Base-by-base conservation (phyloP, 2,888 invertebrate genomes). In the Hanleya hanleyi region DNA sequence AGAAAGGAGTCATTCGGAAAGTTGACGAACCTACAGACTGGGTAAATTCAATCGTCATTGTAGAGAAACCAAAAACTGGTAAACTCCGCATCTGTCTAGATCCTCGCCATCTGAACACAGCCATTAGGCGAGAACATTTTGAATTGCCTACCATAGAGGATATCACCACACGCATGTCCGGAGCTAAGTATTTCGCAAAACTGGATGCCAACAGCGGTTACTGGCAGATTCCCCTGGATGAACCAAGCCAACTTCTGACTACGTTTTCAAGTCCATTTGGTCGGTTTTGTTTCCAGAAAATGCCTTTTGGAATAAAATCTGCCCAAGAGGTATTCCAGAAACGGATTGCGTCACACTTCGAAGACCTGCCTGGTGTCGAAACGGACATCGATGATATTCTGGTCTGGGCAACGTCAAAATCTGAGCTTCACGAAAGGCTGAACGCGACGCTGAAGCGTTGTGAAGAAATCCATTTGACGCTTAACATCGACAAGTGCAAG, bases 221-320 rank as follows among this genome's bases (percentile, higher is more conserved):
- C 29, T 47, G 49, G 49, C 67, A 67, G 33, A 47, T 67, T 9
- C 22, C 1, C 2, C 41, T 69, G 36, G 57, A 36, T 36, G 22
- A 50, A 37, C 4, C n/a, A 15, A 57, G 36, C n/a, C 69, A 61
- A 57, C 36, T 29, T n/a, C 22, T 51, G 6, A 36, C 18, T 4
- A 65, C 69, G 18, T 75, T 73, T 50, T 71, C 49, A 22, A 69
- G 65, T 9, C 69, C 69, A 49, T 70, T 70, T 47, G 74, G 73
- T n/a, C 26, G 73, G 26, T 75, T 36, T 49, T 22, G 64, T 12
- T 69, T 50, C 36, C 15, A 33, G 29, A 41, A 74, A 37, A 22
- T 75, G 18, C 74, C 75, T 5, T 75, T 74, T 66, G 75, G 75
- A 38, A 69, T 75, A 15, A 49, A 47, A 47, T 69, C 50, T 29